phyloP scores from a whole-genome alignment of 2,797 vertebrate species.

The Rhinichthys osculus region DNA sequence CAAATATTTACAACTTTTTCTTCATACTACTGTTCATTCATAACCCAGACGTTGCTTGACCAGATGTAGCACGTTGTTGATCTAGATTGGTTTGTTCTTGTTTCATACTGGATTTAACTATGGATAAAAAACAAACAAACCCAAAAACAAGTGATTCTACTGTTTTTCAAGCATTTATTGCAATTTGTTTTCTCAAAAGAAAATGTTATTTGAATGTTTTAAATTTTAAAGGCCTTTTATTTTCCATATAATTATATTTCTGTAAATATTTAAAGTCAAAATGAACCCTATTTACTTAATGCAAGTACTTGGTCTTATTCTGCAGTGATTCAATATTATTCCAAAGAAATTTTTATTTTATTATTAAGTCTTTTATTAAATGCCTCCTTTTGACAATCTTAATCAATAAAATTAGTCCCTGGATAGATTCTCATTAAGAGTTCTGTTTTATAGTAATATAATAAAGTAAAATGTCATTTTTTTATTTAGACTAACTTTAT shows the following conservation, averaged over 20 bases:
- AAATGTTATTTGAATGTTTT: background rate
- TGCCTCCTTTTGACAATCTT: background rate
- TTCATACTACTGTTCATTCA: background rate
- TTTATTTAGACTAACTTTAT: background rate
- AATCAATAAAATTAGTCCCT: background rate
- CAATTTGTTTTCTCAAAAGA: background rate
- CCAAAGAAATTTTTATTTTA: background rate
- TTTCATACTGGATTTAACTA: background rate
- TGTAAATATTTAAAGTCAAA: background rate
- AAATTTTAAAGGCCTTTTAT: background rate
- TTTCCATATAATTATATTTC: conserved; percentile 1
- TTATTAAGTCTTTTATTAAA: background rate
- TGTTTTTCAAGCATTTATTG: background rate
- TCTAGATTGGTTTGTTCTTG: background rate
- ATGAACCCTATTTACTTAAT: background rate
- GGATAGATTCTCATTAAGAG: background rate
- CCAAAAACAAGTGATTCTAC: background rate
- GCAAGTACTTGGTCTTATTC: background rate
- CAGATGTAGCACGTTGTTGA: background rate
- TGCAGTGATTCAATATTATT: background rate
- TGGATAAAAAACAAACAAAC: background rate
- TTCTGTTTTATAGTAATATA: background rate
- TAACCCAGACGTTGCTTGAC: background rate
- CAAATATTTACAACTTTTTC: background rate
- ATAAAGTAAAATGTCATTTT: background rate